Conservation (phyloP, 2,888 invertebrate genomes). For the Diarsia brunnea region DNA sequence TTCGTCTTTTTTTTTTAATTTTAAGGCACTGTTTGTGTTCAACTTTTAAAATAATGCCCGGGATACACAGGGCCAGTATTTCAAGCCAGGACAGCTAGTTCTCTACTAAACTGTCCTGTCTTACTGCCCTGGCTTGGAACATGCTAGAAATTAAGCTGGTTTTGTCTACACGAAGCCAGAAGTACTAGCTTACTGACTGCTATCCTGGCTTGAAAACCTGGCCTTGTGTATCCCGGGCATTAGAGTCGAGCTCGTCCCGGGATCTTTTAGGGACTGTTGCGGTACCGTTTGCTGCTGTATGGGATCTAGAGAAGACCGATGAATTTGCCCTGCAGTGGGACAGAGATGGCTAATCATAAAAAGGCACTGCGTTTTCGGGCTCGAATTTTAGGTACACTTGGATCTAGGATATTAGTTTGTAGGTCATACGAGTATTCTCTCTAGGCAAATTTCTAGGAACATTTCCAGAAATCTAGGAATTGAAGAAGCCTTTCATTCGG, state of each 20-base stretch:
- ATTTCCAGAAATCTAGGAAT: neutral
- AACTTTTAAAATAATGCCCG: neutral
- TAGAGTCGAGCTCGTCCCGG: neutral
- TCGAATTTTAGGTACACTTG: neutral
- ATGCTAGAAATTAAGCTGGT: too few species aligned
- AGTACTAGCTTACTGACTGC: too few species aligned
- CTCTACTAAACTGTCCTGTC: too few species aligned
- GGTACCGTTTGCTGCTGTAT: neutral
- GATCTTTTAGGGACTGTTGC: neutral
- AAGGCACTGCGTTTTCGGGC: neutral
- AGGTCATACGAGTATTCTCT: neutral
- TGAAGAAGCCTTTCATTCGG: neutral
- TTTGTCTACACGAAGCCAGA: too few species aligned
- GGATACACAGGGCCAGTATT: too few species aligned
- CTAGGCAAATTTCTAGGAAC: neutral
- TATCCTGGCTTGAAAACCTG: too few species aligned
- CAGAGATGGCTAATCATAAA: neutral
- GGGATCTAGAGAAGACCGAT: neutral
- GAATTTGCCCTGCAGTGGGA: neutral
- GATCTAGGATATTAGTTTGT: neutral
- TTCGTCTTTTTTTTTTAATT: slow-evolving; percentile 5
- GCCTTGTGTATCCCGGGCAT: too few species aligned
- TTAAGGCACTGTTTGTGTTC: neutral
- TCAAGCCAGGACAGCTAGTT: too few species aligned
- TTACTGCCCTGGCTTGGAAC: too few species aligned